Evolutionary conservation across 2,797 vertebrate genomes (phyloP).

Genomic region (Aulostomus chinensis): DNA sequence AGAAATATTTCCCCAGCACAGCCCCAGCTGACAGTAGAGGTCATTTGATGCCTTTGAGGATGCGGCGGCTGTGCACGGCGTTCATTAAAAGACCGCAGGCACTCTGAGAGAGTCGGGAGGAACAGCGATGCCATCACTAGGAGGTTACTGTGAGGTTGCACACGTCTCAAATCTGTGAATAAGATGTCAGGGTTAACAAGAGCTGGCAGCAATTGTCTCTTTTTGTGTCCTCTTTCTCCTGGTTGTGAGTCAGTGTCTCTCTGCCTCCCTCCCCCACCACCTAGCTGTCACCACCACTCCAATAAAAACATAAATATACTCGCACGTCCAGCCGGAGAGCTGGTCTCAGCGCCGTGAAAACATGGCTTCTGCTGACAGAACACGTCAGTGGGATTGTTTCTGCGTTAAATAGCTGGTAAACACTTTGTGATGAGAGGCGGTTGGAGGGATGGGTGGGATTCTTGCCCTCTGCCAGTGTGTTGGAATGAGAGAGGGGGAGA

Average conservation of each 20-base stretch:
- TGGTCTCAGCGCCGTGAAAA: constrained; percentile 16
- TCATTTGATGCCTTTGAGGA: constrained; percentile 56
- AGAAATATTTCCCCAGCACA: constrained; percentile 22
- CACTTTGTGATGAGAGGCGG: constrained; percentile 12
- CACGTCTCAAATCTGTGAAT: constrained; percentile 7
- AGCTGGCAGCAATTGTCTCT: constrained; percentile 5
- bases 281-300: constrained; percentile 15
- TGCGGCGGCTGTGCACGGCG: constrained; percentile 17
- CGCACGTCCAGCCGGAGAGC: background rate
- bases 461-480: constrained; percentile 3
- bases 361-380: constrained; percentile 6
- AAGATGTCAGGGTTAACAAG: constrained; percentile 22
- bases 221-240: too few species aligned
- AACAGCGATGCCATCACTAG: background rate
- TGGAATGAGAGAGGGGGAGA: constrained; percentile 4
- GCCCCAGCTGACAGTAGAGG: constrained; percentile 64
- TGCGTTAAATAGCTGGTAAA: constrained; percentile 22
- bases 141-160: background rate
- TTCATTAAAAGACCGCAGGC: constrained; percentile 17
- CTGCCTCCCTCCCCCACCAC: background rate
- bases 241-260: constrained; percentile 30
- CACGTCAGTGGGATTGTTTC: constrained; percentile 15
- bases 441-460: constrained; percentile 3
- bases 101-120: background rate
- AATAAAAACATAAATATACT: constrained; percentile 4